Percentiles rank a stretch among this genome's conserved stretches.
These are phyloP conservation scores for Panorpa germanica DNA, from an alignment of 2,888 invertebrate genomes.

Conservation along the genomic window DNA sequence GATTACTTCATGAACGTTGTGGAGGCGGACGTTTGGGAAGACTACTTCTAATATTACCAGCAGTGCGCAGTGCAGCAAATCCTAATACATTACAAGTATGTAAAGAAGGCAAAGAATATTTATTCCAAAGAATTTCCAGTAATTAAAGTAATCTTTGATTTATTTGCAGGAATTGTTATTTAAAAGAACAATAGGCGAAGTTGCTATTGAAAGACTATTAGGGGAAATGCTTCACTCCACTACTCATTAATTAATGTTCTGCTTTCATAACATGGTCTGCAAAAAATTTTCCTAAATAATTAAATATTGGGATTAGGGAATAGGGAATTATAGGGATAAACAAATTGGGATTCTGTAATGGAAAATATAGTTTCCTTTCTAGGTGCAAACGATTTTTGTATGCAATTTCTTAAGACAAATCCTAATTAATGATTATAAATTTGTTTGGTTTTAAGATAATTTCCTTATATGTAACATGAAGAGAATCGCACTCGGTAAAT, in stretches of 20 bases:
- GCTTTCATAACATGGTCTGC: too few species aligned
- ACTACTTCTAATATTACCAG: conserved; percentile 51
- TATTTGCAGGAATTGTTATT: conserved; percentile 50
- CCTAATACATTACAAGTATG: conserved; percentile 10
- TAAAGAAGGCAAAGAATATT: conserved; percentile 1
- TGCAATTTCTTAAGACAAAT: too few species aligned
- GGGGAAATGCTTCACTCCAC: conserved; percentile 29
- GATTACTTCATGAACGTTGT: conserved; percentile 57
- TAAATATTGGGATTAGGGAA: too few species aligned
- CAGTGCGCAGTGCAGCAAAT: conserved; percentile 24
- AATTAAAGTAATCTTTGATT: conserved; percentile 4
- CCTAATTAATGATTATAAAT: too few species aligned
- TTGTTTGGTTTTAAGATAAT: too few species aligned
- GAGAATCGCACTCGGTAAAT: too few species aligned
- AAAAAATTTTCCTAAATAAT: too few species aligned
- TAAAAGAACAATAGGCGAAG: conserved; percentile 54
- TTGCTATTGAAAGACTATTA: conserved; percentile 48
- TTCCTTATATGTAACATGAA: too few species aligned
- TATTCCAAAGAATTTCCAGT: conserved; percentile 19
- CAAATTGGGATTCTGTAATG: too few species aligned
- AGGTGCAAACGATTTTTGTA: too few species aligned
- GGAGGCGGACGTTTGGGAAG: conserved; percentile 45
- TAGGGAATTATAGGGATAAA: too few species aligned
- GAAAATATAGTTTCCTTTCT: too few species aligned
- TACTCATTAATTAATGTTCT: conserved; percentile 1